A percentile compares a stretch with the other conserved stretches of the same genome.
These are phyloP conservation scores for Melopsittacus undulatus DNA, from an alignment of 2,797 vertebrate species.

Conservation along the genomic window DNA sequence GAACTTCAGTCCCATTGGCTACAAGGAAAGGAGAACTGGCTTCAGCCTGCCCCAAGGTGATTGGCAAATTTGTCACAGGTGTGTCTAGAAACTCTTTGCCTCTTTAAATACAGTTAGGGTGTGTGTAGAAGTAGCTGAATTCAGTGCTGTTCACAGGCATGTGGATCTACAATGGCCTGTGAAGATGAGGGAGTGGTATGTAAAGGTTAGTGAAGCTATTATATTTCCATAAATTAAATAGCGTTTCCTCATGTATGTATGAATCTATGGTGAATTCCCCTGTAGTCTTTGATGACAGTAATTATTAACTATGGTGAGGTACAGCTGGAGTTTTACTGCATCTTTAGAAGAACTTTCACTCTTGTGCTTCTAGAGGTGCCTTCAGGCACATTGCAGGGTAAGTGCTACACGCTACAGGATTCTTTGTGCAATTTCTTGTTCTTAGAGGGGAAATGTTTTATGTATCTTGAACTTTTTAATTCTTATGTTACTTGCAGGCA, in stretches of 20 bases:
- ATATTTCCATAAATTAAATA: not conserved
- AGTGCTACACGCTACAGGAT: not conserved
- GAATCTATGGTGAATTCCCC: not conserved
- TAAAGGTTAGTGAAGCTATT: not conserved
- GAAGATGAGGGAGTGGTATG: not conserved
- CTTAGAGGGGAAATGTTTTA: not conserved
- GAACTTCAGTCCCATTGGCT: rapidly evolving
- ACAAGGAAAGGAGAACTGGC: not conserved
- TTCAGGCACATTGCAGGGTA: not conserved
- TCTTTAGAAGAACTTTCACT: constrained; percentile 9
- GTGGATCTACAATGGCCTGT: not conserved
- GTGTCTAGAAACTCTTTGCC: no score
- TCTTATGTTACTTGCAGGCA: not conserved
- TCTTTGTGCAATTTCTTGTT: not conserved
- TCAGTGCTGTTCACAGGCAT: rapidly evolving
- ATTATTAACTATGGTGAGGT: not conserved
- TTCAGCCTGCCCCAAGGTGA: not conserved
- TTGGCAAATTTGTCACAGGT: rapidly evolving
- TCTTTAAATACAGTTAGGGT: not conserved
- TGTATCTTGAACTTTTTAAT: not conserved
- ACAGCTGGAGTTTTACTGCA: constrained; percentile 36
- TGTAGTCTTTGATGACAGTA: not conserved
- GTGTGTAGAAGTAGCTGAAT: rapidly evolving
- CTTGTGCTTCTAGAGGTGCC: not conserved
- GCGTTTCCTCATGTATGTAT: not conserved